Evolutionary conservation across 37 sponge, comb jelly and placozoan genomes (phyloP), one percentile per base, ranked within the genome.

Genomic region (Cliona cf. orientalis): DNA sequence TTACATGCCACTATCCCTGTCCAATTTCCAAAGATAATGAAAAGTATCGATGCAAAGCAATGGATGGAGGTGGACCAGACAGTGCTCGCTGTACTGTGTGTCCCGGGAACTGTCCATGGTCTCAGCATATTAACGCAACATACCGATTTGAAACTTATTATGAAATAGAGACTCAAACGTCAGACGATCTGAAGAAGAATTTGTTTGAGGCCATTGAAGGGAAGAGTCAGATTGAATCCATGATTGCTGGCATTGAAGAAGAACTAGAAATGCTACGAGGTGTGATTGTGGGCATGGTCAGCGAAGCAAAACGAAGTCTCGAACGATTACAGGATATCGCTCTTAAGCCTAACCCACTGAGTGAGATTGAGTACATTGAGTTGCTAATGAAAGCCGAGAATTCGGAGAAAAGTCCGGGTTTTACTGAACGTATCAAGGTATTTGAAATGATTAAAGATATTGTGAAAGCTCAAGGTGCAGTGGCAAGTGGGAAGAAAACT

Each of bases 301-400:
- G 66, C 5, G 37, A 78, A 72, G 79, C 53, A 0, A 80, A 62
- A 25, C 26, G 58, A 40, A 43, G 66, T 44, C 32, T 78, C 40
- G n/a, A 81, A 60, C 55, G 78, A n/a, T 43, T 89, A n/a, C 74
- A 84, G 42, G 76, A 90, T n/a, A 90, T 90, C 23, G 90, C 90
- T 31, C 85, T 90, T 31, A 84, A 80, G 39, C 90, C 90, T 57
- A 84, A 90, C 59, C 90, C 85, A 0, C 71, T 90, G 1, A 79
- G 65, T 22, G 84, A 84, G 37, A 76, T 84, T 3, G 76, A 84
- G 36, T 90, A 90, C 71, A 90, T 90, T 72, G 75, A 90, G 37
- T 39, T 90, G 34, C 74, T 90, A 25, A 84, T 90, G 11, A 55
- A 84, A 36, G 84, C 90, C 0, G 90, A 90, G 59, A 74, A 79